A percentile compares a stretch with the other conserved stretches of the same genome.
phyloP scores from a whole-genome alignment of 2,113 vertebrate genomes.

The rat (Rattus norvegicus) region GRCr8 NC_086035.1:16872001-16872500 shows the following conservation, averaged over 20 bases:
- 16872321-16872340: background rate
- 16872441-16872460: background rate
- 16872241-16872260: background rate
- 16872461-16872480: background rate
- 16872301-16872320: background rate
- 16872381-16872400: background rate
- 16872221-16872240: background rate
- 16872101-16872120: background rate
- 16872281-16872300: background rate
- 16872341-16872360: too few relatives aligned
- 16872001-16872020: background rate
- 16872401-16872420: background rate
- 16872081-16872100: background rate
- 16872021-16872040: background rate
- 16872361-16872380: background rate
- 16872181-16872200: background rate
- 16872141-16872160: background rate
- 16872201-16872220: background rate
- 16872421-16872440: constrained; percentile 11
- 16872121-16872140: background rate
- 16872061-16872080: background rate
- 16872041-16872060: background rate
- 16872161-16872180: background rate
- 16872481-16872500: background rate
- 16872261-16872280: background rate